Conservation (phyloP, 2,113 vertebrate species). For the Heptranchias perlo region DNA sequence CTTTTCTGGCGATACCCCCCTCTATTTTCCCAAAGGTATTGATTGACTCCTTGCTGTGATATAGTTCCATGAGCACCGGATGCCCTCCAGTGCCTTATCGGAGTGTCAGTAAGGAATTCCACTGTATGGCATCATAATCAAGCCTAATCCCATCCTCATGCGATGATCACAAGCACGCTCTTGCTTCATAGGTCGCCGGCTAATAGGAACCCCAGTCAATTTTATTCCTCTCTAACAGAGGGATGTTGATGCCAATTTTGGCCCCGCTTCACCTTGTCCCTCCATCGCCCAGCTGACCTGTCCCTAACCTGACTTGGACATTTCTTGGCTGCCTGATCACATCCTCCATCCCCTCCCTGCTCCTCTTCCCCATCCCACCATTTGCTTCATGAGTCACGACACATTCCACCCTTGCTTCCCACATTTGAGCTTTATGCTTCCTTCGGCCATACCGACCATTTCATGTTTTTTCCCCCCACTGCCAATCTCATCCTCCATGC, state of each 20-base stretch:
- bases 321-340: not conserved
- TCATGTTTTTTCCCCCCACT: not conserved
- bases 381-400: not conserved
- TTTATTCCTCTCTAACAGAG: too few relatives aligned
- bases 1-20: not conserved
- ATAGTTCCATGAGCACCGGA: not conserved
- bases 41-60: too few relatives aligned
- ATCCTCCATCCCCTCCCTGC: not conserved
- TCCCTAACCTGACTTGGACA: not conserved
- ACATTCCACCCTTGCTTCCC: not conserved
- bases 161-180: too few relatives aligned
- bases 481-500: not conserved
- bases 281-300: not conserved
- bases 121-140: not conserved
- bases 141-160: not conserved
- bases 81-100: not conserved
- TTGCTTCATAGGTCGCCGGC: too few relatives aligned
- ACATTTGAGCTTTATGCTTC: not conserved
- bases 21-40: not conserved
- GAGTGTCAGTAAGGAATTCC: not conserved
- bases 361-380: not conserved
- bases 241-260: not conserved
- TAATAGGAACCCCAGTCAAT: too few relatives aligned
- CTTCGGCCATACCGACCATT: not conserved
- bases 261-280: not conserved